Percentiles rank a stretch among this genome's conserved stretches.
phyloP scores from a whole-genome alignment of 1,140 invertebrate genomes.

The Metaphire vulgaris region DNA sequence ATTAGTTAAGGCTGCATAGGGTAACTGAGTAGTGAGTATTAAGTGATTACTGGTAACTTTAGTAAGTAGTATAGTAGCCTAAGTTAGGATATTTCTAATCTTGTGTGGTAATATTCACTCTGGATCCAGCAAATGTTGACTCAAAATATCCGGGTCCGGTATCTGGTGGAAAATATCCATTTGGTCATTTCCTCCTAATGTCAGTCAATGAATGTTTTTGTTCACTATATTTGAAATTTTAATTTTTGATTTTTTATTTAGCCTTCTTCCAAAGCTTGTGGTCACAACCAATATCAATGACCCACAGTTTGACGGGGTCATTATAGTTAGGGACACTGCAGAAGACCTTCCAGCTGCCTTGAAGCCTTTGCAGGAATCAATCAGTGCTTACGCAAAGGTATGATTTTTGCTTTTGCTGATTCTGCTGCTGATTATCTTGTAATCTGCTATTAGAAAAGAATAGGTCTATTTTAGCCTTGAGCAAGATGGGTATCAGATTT shows the following conservation, averaged over 20 bases:
- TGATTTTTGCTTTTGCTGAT: conserved; percentile 8
- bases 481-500: background rate
- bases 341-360: conserved; percentile 41
- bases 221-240: background rate
- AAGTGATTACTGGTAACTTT: no score
- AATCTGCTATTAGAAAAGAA: background rate
- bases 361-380: conserved; percentile 34
- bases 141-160: no score
- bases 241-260: background rate
- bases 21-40: no score
- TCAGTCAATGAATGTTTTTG: no score
- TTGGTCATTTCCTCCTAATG: no score
- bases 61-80: no score
- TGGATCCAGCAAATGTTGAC: no score
- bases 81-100: no score
- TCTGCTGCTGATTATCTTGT: background rate
- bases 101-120: no score
- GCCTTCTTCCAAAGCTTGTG: background rate
- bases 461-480: background rate
- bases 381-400: conserved; percentile 42
- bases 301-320: conserved; percentile 45
- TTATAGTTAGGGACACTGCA: conserved; percentile 44
- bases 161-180: no score
- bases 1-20: no score
- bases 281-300: conserved; percentile 36